phyloP scores from a whole-genome alignment of 2,113 vertebrate species.

The Seriola rivoliana region DNA sequence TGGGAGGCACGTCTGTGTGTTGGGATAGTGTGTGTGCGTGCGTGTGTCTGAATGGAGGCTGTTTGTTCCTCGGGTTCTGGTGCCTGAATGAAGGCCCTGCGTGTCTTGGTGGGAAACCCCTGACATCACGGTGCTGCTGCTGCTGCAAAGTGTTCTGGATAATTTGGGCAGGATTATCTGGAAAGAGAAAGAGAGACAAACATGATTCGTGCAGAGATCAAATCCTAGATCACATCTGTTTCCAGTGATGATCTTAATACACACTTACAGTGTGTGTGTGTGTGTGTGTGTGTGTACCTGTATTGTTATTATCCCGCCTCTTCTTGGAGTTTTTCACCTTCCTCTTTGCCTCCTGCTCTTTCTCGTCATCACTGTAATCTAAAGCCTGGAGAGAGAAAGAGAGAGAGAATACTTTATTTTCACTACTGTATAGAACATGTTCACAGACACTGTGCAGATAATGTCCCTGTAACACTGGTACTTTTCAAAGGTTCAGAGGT shows the following conservation, averaged over 20 bases:
- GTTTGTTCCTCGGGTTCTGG: constrained; percentile 49
- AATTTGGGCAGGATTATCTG: constrained; percentile 42
- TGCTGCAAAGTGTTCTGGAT: constrained; percentile 40
- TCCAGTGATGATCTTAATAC: too few species aligned
- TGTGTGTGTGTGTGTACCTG: constrained; percentile 35
- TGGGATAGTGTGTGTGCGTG: neutral
- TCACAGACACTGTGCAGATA: too few species aligned
- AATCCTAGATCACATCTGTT: too few species aligned
- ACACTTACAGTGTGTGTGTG: too few species aligned
- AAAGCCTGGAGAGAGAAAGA: constrained; percentile 83
- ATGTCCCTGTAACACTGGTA: too few species aligned
- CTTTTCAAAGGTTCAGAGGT: too few species aligned
- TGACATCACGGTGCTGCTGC: constrained; percentile 2
- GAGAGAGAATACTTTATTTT: neutral
- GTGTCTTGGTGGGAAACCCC: constrained; percentile 30
- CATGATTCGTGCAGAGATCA: neutral
- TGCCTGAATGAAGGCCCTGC: constrained; percentile 42
- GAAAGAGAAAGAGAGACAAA: too few species aligned
- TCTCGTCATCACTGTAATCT: constrained; percentile 97
- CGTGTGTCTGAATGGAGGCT: neutral
- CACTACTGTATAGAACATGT: too few species aligned
- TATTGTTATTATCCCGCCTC: constrained; percentile 50
- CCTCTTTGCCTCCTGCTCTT: constrained; percentile 90
- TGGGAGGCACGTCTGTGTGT: constrained; percentile 26
- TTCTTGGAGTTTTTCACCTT: constrained; percentile 83